A percentile compares a stretch with the other conserved stretches of the same genome.
Conservation (phyloP, 2,888 invertebrate genomes). For the Alcis repandata region DNA sequence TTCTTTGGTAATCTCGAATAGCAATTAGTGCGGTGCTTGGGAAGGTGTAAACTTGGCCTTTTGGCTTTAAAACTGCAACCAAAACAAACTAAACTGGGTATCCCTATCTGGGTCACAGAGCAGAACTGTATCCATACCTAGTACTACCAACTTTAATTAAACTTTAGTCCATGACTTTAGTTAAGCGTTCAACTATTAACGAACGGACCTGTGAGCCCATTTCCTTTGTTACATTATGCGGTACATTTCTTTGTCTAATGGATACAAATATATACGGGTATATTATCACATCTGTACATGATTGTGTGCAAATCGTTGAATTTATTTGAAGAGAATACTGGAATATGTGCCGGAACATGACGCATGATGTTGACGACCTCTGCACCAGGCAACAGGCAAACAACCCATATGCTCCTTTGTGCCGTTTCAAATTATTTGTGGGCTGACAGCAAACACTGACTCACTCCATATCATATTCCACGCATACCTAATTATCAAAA, state of each 20-base stretch:
- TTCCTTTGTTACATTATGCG: slow-evolving; percentile 26
- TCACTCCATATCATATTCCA: slow-evolving; percentile 73
- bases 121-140: neutral
- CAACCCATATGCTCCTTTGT: slow-evolving; percentile 74
- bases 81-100: slow-evolving; percentile 6
- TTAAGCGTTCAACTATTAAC: neutral
- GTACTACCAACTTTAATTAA: slow-evolving; percentile 7
- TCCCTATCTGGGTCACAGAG: neutral
- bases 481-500: slow-evolving; percentile 48
- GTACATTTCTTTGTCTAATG: slow-evolving; percentile 27
- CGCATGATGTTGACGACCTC: slow-evolving; percentile 77
- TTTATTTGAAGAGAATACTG: slow-evolving; percentile 58
- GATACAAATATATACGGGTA: neutral
- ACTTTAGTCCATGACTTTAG: too few relatives aligned
- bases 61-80: slow-evolving; percentile 2
- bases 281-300: slow-evolving; percentile 14
- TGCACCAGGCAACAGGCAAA: slow-evolving; percentile 59
- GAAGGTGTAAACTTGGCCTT: slow-evolving; percentile 5
- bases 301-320: slow-evolving; percentile 49
- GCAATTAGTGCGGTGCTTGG: slow-evolving; percentile 8
- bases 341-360: slow-evolving; percentile 71
- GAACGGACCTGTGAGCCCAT: neutral
- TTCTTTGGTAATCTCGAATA: slow-evolving; percentile 8
- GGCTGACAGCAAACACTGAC: slow-evolving; percentile 71
- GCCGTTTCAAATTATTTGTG: slow-evolving; percentile 73